phyloP scores from a whole-genome alignment of 2,888 invertebrate species.

The Trissolcus brochymenae region DNA sequence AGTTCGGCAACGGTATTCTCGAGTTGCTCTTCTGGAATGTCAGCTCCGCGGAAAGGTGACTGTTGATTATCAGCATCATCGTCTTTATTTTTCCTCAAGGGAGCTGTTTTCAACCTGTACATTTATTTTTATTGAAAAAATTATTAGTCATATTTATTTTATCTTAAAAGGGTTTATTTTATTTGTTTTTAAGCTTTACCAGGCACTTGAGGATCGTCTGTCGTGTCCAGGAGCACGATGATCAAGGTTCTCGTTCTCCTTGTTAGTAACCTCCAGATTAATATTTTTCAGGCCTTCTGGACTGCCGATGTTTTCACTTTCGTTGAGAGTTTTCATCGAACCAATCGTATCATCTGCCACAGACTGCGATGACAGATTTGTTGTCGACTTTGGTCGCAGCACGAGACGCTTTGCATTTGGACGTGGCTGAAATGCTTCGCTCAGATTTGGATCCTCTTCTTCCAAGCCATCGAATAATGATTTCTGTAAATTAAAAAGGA shows the following conservation, averaged over 20 bases:
- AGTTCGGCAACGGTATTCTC: constrained; percentile 72
- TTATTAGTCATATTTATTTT: not conserved
- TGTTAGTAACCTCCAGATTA: constrained; percentile 60
- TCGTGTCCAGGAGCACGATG: constrained; percentile 53
- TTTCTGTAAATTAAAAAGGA: constrained; percentile 77
- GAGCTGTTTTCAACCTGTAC: constrained; percentile 65
- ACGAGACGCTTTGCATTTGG: constrained; percentile 85
- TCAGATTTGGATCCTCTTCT: constrained; percentile 84
- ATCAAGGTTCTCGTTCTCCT: constrained; percentile 67
- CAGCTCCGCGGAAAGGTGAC: constrained; percentile 61
- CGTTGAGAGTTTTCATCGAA: constrained; percentile 25
- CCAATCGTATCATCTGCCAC: constrained; percentile 30
- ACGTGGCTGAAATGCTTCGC: constrained; percentile 79
- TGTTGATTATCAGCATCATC: constrained; percentile 64
- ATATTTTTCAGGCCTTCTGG: constrained; percentile 18
- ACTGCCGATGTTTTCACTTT: constrained; percentile 30
- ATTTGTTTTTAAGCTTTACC: constrained; percentile 56
- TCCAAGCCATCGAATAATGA: constrained; percentile 91
- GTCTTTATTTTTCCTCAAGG: constrained; percentile 58
- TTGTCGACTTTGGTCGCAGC: constrained; percentile 79
- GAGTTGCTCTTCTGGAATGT: constrained; percentile 62
- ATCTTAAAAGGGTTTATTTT: not conserved
- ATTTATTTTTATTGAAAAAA: not conserved
- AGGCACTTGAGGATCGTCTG: constrained; percentile 58
- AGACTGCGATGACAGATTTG: constrained; percentile 22